Percentiles rank a stretch among this genome's conserved stretches.
Evolutionary conservation across 1,140 invertebrate species (phyloP).

Genomic region (Reticulitermes speratus): DNA sequence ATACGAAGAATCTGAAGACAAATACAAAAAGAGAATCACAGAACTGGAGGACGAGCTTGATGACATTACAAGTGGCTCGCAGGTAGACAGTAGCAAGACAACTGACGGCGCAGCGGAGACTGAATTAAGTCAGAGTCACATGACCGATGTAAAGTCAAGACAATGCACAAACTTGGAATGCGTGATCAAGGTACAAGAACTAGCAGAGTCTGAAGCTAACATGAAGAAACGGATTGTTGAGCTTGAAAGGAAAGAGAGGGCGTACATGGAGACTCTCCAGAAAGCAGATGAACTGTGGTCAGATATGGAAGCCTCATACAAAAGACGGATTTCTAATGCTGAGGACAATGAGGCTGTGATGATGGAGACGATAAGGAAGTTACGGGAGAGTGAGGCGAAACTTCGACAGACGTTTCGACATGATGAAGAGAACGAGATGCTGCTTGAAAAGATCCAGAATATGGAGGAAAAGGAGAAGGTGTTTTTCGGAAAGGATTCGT

Average conservation of each 20-base stretch:
- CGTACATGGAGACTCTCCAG: constrained; percentile 70
- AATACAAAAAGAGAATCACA: too few relatives aligned
- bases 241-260: constrained; percentile 62
- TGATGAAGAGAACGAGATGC: not conserved
- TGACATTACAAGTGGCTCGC: too few relatives aligned
- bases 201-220: constrained; percentile 42
- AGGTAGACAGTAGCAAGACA: too few relatives aligned
- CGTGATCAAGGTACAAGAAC: constrained; percentile 43
- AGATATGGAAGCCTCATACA: constrained; percentile 64
- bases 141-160: constrained; percentile 30
- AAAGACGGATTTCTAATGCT: constrained; percentile 45
- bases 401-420: not conserved
- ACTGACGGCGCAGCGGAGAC: too few relatives aligned
- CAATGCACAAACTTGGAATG: constrained; percentile 39
- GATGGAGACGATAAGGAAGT: not conserved
- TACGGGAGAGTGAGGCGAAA: not conserved
- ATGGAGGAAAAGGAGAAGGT: not conserved
- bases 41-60: too few relatives aligned
- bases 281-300: constrained; percentile 73
- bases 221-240: constrained; percentile 58
- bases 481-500: not conserved
- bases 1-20: too few relatives aligned
- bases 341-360: constrained; percentile 46
- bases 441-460: not conserved
- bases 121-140: too few relatives aligned